Conservation (phyloP, 2,888 invertebrate genomes). For the Spatulosminthurus flaviceps region DNA sequence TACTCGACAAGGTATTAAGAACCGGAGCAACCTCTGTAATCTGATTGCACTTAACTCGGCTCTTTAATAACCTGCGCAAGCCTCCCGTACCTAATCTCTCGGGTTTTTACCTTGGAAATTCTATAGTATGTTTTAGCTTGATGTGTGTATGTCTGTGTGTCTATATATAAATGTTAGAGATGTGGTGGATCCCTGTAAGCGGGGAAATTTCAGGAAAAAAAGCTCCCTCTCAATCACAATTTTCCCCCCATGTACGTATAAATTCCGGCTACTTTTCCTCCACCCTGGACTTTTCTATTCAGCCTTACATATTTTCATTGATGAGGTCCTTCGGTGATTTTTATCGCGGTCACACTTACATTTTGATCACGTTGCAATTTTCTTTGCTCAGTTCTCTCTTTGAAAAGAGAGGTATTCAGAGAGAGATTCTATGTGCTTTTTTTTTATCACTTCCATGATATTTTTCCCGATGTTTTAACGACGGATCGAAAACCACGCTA, state of each 20-base stretch:
- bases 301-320: background rate
- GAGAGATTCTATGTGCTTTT: background rate
- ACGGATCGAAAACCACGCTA: background rate
- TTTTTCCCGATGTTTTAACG: background rate
- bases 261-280: background rate
- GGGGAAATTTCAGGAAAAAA: background rate
- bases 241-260: background rate
- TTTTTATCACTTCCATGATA: background rate
- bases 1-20: background rate
- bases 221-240: background rate
- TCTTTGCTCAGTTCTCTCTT: slow-evolving; percentile 8
- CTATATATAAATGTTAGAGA: no score
- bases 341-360: slow-evolving; percentile 10
- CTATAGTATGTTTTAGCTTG: no score
- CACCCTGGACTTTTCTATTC: background rate
- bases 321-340: background rate
- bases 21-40: slow-evolving; percentile 1
- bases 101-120: background rate
- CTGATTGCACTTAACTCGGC: background rate
- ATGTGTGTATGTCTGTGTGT: no score
- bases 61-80: slow-evolving; percentile 1
- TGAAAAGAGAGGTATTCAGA: background rate
- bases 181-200: no score
- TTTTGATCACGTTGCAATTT: slow-evolving; percentile 18
- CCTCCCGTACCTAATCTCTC: background rate